Conservation (phyloP, 92 coral and sea anemone genomes). For the Virgularia gustaviana region DNA sequence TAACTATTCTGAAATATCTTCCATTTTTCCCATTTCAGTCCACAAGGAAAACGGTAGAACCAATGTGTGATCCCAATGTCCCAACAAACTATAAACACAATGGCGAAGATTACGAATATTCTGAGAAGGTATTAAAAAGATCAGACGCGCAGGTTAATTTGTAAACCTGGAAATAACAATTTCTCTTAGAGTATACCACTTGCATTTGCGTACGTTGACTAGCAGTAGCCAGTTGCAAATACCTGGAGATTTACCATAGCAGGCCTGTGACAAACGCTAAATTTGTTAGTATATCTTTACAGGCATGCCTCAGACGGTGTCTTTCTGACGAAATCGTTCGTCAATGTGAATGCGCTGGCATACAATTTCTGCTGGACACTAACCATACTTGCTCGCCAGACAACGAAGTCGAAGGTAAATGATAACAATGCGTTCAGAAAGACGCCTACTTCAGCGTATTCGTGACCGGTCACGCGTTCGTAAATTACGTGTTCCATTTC, state of each 20-base stretch:
- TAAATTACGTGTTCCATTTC: not conserved
- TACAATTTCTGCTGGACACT: slow-evolving; percentile 16
- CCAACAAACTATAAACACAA: not conserved
- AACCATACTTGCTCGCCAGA: slow-evolving; percentile 13
- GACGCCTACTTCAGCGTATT: not conserved
- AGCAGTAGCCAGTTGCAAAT: not conserved
- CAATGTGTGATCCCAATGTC: slow-evolving; percentile 26
- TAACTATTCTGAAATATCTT: too few species aligned
- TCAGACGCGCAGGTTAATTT: too few species aligned
- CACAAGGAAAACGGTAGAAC: slow-evolving; percentile 27
- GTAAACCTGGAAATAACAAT: too few species aligned
- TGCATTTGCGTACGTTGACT: too few species aligned
- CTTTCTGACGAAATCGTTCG: slow-evolving; percentile 35
- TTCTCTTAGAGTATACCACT: too few species aligned
- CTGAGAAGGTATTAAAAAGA: slow-evolving; percentile 22
- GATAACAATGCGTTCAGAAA: not conserved
- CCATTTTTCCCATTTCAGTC: not conserved
- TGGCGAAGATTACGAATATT: slow-evolving; percentile 9
- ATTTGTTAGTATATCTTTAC: not conserved
- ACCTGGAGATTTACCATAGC: not conserved
- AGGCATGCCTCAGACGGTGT: slow-evolving; percentile 28
- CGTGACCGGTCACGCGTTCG: not conserved
- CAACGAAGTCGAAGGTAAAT: slow-evolving; percentile 11
- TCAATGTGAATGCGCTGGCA: slow-evolving; percentile 19
- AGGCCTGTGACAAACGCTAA: not conserved